Percentiles rank a stretch among this genome's conserved stretches.
Conservation (phyloP, 2,888 invertebrate genomes). For the Pristionchus arcanus region DNA sequence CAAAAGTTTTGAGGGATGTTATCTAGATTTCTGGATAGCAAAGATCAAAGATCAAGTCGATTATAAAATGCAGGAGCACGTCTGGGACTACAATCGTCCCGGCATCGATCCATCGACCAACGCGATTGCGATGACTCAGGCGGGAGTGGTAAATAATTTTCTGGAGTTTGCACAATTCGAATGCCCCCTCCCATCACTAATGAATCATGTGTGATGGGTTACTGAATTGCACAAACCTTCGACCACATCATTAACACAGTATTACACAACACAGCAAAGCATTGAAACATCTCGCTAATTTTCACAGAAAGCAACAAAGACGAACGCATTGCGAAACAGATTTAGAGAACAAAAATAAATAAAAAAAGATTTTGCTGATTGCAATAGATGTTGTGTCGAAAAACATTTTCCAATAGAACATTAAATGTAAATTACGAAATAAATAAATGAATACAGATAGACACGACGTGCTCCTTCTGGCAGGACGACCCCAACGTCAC, state of each 20-base stretch:
- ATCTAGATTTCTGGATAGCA: too few relatives aligned
- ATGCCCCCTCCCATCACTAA: too few relatives aligned
- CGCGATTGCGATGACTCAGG: constrained; percentile 9
- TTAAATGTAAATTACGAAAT: not conserved
- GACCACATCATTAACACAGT: too few relatives aligned
- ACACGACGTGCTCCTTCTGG: constrained; percentile 38
- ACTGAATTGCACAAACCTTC: not conserved
- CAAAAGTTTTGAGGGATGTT: too few relatives aligned
- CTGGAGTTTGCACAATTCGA: not conserved
- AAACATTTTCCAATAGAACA: too few relatives aligned
- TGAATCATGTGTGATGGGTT: not conserved
- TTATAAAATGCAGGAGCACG: not conserved
- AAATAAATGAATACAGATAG: not conserved
- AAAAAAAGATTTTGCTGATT: too few relatives aligned
- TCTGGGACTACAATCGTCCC: not conserved
- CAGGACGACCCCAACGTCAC: constrained; percentile 39
- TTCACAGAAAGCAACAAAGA: too few relatives aligned
- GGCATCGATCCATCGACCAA: not conserved
- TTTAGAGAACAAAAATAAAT: too few relatives aligned
- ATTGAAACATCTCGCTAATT: too few relatives aligned
- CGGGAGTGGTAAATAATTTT: not conserved
- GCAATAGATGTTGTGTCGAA: too few relatives aligned
- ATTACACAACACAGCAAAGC: too few relatives aligned
- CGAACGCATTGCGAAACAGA: too few relatives aligned
- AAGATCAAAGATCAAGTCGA: not conserved